Evolutionary conservation across 2,888 invertebrate species (phyloP), one percentile per base, ranked within the genome.

Genomic region (Palloptera scutellata): DNA sequence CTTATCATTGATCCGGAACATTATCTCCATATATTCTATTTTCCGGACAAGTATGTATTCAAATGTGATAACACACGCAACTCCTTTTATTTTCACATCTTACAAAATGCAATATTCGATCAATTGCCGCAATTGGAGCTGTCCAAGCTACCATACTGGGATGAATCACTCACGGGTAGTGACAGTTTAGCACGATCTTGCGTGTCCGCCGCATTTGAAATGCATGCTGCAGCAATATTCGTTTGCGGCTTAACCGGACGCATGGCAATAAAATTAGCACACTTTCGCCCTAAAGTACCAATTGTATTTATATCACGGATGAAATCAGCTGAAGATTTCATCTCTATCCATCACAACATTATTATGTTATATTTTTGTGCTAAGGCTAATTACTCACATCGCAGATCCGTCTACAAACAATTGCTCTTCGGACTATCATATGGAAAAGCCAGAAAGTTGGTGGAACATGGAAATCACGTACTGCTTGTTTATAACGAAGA

Each of bases 251-350:
- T 76, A 2, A 76, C 76, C 19, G 79, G 81, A 0, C 76, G 79
- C 8, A 83, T 82, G 83, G 79, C 79, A 8, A 74, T 76, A 12
- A 80, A 80, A 71, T 70, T 84, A 1, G 71, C 84, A 0, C 83
- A 83, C 66, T 84, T 78, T 66, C 76, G 84, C 0, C 82, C 84
- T 0, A 74, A 66, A 3, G 74, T 76, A 0, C 78, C 81, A 10
- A 80, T 84, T 15, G 64, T 83, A 2, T 79, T 78, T 4, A 72
- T 83, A 1, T 80, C 82, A 4, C 74, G 75, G 11, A 73, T 79
- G 73, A 72, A 73, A 9, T 77, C 78, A 1, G 73, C 78, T 0
- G 76, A 75, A n/a, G 76, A 79, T 8, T 81, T 78, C 58, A 71
- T 79, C 0, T 76, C 78, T 0, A 48, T 82, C 19, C 76, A 78